These are phyloP conservation scores for Clusia tigrina DNA, from an alignment of 2,888 invertebrate species.

Conservation along the genomic window DNA sequence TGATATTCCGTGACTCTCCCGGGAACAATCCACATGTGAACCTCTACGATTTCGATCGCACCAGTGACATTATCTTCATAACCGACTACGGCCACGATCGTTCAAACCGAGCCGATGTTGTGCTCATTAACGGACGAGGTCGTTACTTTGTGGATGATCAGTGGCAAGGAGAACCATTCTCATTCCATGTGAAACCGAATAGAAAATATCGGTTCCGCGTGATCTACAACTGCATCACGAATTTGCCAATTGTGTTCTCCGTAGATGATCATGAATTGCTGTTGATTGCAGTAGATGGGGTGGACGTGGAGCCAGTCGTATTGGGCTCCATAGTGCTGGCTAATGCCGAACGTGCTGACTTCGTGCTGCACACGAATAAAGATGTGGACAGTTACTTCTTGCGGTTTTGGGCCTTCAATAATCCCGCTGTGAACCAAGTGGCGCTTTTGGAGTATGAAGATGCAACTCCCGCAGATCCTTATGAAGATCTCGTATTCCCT, in stretches of 20 bases:
- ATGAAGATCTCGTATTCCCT: too few species aligned
- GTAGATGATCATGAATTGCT: neutral
- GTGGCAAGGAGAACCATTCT: neutral
- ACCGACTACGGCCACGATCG: neutral
- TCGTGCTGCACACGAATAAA: neutral
- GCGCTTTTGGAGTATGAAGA: neutral
- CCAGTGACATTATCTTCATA: neutral
- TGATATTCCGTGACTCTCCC: neutral
- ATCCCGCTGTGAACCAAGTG: neutral
- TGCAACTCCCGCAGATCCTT: neutral
- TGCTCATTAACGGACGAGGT: conserved; percentile 36
- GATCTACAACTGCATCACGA: neutral
- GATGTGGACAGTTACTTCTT: neutral
- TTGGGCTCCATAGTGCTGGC: neutral
- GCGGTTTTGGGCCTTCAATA: neutral
- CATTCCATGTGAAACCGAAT: neutral
- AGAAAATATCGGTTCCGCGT: neutral
- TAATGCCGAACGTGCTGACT: neutral
- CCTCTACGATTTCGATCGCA: too few species aligned
- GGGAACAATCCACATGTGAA: too few species aligned
- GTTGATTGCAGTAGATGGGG: neutral
- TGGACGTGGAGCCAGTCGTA: neutral
- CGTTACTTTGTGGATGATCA: too few species aligned
- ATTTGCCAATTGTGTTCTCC: neutral
- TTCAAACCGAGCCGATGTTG: neutral